These are phyloP conservation scores for Dipus sagitta DNA, from an alignment of 2,797 vertebrate species.

Conservation along the genomic window DNA sequence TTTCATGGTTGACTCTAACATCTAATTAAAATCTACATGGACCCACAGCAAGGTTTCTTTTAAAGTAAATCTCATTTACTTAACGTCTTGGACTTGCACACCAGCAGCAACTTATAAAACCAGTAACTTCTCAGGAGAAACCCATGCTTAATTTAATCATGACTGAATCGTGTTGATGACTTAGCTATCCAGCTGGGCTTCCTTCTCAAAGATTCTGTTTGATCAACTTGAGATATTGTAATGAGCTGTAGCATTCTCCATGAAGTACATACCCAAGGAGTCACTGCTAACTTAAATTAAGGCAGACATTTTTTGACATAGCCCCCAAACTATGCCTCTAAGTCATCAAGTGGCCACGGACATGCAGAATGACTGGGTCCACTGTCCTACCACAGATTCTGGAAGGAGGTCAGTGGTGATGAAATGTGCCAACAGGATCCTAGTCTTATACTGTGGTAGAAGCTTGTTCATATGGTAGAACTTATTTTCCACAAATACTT, in stretches of 20 bases:
- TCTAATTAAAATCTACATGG: constrained; percentile 63
- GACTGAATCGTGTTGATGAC: background rate
- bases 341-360: background rate
- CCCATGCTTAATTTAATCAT: background rate
- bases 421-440: background rate
- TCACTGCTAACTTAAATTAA: background rate
- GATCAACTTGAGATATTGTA: constrained; percentile 48
- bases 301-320: background rate
- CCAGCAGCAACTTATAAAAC: constrained; percentile 31
- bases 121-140: background rate
- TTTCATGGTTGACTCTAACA: background rate
- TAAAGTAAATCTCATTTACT: constrained; percentile 12
- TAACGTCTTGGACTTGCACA: background rate
- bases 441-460: background rate
- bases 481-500: background rate
- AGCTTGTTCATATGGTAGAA: background rate
- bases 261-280: background rate
- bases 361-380: background rate
- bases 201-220: constrained; percentile 28
- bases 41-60: background rate
- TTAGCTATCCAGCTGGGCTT: background rate
- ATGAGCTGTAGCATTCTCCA: background rate
- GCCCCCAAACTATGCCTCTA: background rate
- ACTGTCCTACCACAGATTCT: background rate
- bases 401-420: background rate